phyloP scores from a whole-genome alignment of 2,797 vertebrate genomes.

The Trematomus bernacchii region DNA sequence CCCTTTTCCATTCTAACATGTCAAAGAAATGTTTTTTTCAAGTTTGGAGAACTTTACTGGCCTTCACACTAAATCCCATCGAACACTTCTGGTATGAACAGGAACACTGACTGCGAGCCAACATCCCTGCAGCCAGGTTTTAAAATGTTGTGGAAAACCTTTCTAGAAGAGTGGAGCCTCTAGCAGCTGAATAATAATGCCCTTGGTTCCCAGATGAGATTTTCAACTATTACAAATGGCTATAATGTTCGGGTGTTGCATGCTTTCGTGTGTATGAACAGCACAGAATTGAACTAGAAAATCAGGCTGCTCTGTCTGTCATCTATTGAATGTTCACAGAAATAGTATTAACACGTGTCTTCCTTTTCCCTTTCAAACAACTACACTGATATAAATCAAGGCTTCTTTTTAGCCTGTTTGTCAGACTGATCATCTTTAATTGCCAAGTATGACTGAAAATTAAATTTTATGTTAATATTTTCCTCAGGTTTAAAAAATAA shows the following conservation, averaged over 20 bases:
- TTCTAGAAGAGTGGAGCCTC: neutral
- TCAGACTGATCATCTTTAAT: neutral
- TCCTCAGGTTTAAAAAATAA: neutral
- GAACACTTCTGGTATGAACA: constrained; percentile 22
- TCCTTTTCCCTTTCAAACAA: neutral
- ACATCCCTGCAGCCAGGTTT: neutral
- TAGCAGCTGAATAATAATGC: neutral
- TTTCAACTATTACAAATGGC: neutral
- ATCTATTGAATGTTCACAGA: neutral
- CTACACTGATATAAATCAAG: no score
- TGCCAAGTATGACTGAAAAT: neutral
- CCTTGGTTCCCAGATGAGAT: neutral
- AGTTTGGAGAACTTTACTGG: neutral
- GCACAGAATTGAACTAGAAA: constrained; percentile 1
- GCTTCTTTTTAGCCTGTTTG: neutral
- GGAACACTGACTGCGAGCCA: neutral
- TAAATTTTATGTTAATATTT: neutral
- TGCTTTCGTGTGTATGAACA: neutral
- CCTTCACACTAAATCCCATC: neutral
- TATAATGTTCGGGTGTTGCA: neutral
- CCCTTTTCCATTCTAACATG: neutral
- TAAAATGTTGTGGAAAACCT: constrained; percentile 1
- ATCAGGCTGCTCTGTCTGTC: neutral
- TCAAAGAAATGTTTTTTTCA: neutral
- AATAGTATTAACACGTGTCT: neutral